Evolutionary conservation across 2,113 vertebrate genomes (phyloP), one percentile per base, ranked within the genome.

Genomic region (Phalacrocorax brasilianus): DNA sequence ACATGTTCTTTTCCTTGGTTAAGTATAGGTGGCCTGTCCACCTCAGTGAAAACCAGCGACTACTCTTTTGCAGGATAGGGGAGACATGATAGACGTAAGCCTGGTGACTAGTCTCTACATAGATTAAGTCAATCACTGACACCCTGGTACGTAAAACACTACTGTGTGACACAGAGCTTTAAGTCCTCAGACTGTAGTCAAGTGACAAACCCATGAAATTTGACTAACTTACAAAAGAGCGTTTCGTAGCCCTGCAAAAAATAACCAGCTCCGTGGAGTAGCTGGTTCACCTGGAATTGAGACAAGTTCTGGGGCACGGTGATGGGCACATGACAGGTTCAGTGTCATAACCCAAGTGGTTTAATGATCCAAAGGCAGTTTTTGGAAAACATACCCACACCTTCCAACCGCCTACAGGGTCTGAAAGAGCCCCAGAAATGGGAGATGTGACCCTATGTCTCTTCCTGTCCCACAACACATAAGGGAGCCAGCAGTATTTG

Each of bases 251-350:
- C n/a, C 56, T 58, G 40, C 7, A 65, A 56, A 65, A 77, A n/a
- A 11, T 6, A 47, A 9, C 18, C 62, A 70, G 38, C n/a, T 35
- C 47, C 28, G 10, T 11, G n/a, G 10, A 67, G 28, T 8, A 63
- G 12, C 30, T 10, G n/a, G 40, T 20, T 4, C 49, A 33, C 0
- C 1, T 44, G 79, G n/a, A 49, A 45, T 5, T 71, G 42, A 42
- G 32, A 56, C 20, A 47, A 28, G 13, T n/a, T 44, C 59, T 72
- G 55, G 30, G 14, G 26, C 62, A 76, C 0, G 1, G 3, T 1
- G 1, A 38, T 33, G 11, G 49, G 66, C 35, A 71, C 4, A 5
- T 21, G 65, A 8, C n/a, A 88, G n/a, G 33, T 11, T 53, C 38
- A 38, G 35, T 23, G 35, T 22, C 76, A 33, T 11, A 35, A 70